Evolutionary conservation across 2,797 vertebrate species (phyloP).

Genomic region (Aerospiza tachiro): DNA sequence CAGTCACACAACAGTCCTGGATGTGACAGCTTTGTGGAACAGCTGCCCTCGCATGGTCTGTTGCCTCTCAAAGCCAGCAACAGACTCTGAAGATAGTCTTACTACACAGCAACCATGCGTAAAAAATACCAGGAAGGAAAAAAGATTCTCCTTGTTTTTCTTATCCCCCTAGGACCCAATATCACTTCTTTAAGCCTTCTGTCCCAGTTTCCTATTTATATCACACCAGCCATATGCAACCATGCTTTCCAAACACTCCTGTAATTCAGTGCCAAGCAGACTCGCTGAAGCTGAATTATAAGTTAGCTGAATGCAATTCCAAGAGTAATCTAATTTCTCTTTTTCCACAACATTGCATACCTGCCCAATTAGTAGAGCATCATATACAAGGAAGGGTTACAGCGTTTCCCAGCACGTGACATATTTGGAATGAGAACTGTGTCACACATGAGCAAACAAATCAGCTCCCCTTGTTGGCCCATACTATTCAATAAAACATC

Average conservation of each 20-base stretch:
- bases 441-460: neutral
- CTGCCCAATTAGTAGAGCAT: neutral
- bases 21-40: neutral
- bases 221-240: neutral
- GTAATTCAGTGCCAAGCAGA: neutral
- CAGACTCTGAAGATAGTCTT: neutral
- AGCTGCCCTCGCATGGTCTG: neutral
- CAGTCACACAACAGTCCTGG: neutral
- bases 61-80: neutral
- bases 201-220: constrained; percentile 3
- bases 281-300: neutral
- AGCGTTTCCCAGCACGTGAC: neutral
- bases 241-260: neutral
- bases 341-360: neutral
- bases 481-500: neutral
- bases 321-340: neutral
- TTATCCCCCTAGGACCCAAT: neutral
- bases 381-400: neutral
- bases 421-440: neutral
- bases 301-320: neutral
- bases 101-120: neutral
- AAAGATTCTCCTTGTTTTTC: neutral
- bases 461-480: fast-evolving
- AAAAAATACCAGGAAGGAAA: neutral
- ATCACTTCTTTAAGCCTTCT: neutral